phyloP scores from a whole-genome alignment of 2,797 vertebrate genomes.

The Aeoliscus strigatus region DNA sequence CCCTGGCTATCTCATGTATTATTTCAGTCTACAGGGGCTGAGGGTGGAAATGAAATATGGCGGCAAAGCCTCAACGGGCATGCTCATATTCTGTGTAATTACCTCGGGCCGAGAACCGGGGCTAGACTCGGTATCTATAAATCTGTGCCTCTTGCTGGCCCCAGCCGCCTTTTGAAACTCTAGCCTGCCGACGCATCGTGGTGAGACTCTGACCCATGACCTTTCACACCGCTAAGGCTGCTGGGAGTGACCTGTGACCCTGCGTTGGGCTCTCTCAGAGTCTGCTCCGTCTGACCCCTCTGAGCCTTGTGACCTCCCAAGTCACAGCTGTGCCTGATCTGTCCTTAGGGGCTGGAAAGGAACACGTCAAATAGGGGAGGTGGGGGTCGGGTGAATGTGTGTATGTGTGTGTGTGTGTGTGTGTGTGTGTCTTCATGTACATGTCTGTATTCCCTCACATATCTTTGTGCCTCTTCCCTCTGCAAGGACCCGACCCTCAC shows the following conservation, averaged over 20 bases:
- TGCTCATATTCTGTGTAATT: conserved; percentile 79
- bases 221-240: conserved; percentile 80
- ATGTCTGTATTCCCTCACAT: conserved; percentile 41
- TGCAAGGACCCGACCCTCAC: conserved; percentile 29
- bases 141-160: conserved; percentile 72
- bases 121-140: conserved; percentile 73
- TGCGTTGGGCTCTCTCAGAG: conserved; percentile 73
- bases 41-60: conserved; percentile 75
- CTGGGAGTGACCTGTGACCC: conserved; percentile 81
- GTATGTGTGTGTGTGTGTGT: conserved; percentile 17
- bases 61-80: conserved; percentile 71
- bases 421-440: conserved; percentile 27
- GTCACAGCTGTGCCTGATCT: conserved; percentile 82
- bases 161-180: conserved; percentile 72
- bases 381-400: conserved; percentile 36
- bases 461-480: conserved; percentile 31
- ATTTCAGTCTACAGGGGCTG: conserved; percentile 74
- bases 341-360: conserved; percentile 74
- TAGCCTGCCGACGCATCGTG: conserved; percentile 67
- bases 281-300: conserved; percentile 78
- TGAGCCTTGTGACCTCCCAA: conserved; percentile 70
- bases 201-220: conserved; percentile 82
- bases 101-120: conserved; percentile 66
- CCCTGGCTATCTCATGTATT: conserved; percentile 72
- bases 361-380: conserved; percentile 63